These are phyloP conservation scores for Phasia obesa DNA, from an alignment of 2,888 invertebrate genomes.

Conservation along the genomic window DNA sequence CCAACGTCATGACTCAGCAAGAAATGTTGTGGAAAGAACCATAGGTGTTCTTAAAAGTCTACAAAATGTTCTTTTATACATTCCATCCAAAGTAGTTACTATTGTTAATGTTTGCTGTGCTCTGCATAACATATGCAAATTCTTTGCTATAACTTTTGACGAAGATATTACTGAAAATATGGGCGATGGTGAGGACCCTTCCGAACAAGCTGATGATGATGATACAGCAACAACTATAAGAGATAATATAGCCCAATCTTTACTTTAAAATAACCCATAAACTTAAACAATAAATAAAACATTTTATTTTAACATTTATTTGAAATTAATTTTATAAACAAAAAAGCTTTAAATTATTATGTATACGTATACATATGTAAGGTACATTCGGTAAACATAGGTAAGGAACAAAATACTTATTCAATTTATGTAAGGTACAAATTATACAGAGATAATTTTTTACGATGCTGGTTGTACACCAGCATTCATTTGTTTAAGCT, in stretches of 20 bases:
- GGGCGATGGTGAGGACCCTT: constrained; percentile 1
- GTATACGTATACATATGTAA: not conserved
- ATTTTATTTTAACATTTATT: not conserved
- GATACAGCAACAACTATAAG: not conserved
- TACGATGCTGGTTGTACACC: too few relatives aligned
- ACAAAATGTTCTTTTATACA: too few relatives aligned
- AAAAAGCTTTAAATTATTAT: not conserved
- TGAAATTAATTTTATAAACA: not conserved
- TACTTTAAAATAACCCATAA: too few relatives aligned
- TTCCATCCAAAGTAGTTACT: too few relatives aligned
- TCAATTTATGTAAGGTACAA: constrained; percentile 2
- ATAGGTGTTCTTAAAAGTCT: too few relatives aligned
- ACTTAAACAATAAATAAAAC: too few relatives aligned
- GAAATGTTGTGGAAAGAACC: too few relatives aligned
- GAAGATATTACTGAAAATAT: constrained; percentile 10
- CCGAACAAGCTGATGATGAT: constrained; percentile 2
- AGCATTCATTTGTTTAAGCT: too few relatives aligned
- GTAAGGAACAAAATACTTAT: not conserved
- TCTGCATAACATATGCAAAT: not conserved
- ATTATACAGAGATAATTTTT: not conserved
- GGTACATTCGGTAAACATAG: not conserved
- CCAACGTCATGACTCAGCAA: too few relatives aligned
- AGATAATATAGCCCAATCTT: not conserved
- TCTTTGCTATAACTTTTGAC: constrained; percentile 4
- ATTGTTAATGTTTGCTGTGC: too few relatives aligned